Evolutionary conservation across 2,113 vertebrate species (phyloP).

Genomic region (Gnathonemus echidnorhynchus): DNA sequence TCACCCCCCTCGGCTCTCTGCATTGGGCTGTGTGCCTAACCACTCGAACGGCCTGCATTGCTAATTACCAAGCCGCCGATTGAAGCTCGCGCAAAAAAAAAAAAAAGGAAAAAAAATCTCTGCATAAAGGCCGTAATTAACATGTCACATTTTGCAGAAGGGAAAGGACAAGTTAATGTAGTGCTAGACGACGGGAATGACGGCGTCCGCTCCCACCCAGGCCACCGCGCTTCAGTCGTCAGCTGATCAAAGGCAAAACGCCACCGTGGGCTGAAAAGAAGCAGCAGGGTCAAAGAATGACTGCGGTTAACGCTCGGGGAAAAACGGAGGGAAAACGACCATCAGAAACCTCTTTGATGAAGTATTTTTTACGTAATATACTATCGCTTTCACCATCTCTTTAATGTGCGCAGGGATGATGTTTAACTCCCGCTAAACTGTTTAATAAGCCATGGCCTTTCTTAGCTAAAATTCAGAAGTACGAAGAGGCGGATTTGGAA

Average conservation of each 20-base stretch:
- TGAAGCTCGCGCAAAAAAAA: not conserved
- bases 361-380: not conserved
- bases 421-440: not conserved
- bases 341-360: not conserved
- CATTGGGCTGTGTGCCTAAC: not conserved
- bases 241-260: not conserved
- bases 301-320: not conserved
- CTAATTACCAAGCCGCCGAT: not conserved
- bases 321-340: not conserved
- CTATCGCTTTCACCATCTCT: not conserved
- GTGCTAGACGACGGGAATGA: not conserved
- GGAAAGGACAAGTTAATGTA: conserved; percentile 13
- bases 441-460: not conserved
- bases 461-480: not conserved
- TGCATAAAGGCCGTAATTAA: not conserved
- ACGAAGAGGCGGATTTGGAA: not conserved
- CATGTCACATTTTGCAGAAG: not conserved
- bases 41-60: not conserved
- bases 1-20: not conserved
- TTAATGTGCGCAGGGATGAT: not conserved
- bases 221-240: not conserved
- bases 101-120: not conserved
- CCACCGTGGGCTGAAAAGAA: not conserved
- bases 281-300: not conserved
- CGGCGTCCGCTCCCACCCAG: not conserved